phyloP scores from a whole-genome alignment of 2,888 invertebrate genomes.

The Meghimatium bilineatum region DNA sequence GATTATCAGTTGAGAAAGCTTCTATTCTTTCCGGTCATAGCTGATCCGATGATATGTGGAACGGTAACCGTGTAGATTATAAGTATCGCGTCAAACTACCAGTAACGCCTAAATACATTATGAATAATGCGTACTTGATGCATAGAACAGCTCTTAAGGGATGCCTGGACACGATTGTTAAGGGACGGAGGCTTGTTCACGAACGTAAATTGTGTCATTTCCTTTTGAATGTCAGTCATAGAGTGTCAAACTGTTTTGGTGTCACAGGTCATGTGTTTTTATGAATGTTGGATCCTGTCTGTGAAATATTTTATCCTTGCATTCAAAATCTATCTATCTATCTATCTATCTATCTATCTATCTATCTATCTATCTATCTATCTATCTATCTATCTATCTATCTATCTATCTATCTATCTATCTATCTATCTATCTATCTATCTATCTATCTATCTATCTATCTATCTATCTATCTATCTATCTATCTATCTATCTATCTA shows the following conservation, averaged over 20 bases:
- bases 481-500: not conserved
- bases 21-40: too few species aligned
- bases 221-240: constrained; percentile 18
- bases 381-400: not conserved
- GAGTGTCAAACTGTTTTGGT: constrained; percentile 1
- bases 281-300: not conserved
- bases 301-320: not conserved
- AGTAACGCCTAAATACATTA: not conserved
- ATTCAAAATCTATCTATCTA: constrained; percentile 26
- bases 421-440: not conserved
- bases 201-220: constrained; percentile 23
- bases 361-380: too few species aligned
- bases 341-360: constrained; percentile 43
- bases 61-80: not conserved
- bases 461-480: not conserved
- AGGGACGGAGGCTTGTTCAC: not conserved
- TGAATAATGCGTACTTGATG: constrained; percentile 1
- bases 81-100: not conserved
- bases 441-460: constrained; percentile 11
- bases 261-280: constrained; percentile 20
- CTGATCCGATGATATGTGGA: not conserved
- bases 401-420: not conserved
- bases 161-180: not conserved
- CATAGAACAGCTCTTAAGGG: not conserved
- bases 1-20: too few species aligned